Evolutionary conservation across 2,888 invertebrate genomes (phyloP), one percentile per base, ranked within the genome.

Genomic region (Oithona nana): DNA sequence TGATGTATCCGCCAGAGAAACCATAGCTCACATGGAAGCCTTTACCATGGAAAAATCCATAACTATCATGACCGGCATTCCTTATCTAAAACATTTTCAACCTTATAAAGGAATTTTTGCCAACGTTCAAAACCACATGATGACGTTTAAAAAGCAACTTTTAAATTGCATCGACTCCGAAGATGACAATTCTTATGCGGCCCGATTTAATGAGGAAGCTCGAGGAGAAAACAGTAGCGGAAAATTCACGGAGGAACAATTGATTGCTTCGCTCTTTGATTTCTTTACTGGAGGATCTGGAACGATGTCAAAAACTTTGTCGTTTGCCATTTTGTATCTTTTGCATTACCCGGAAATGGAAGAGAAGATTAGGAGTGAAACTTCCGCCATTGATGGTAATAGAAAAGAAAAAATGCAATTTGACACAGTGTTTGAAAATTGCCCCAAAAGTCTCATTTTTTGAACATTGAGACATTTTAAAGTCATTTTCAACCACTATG

Each of bases 261-360:
- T 54, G 24, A 26, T 54, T 13, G 26, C 26, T 54, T 54, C 54
- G 2, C 24, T 54, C 3, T 26, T 24, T 16, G 54, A 54, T 26
- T 54, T 54, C 26, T 54, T 54, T 11, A 54, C 54, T 16, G 54
- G 54, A 3, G 54, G 54, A 16, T 54, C 54, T 16, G 54, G 54
- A 24, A 54, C 54, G 2, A 26, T 54, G 54, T 54, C 54, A 3
- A 54, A 54, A 11, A 54, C 54, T 11, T 16, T 54, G 6, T 20
- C 54, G 24, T 54, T 24, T 54, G 54, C 54, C 13, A 16, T 54
- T 26, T 26, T 54, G 26, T 54, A 24, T 26, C 20, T 54, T 20
- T 24, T 54, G 24, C 22, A 54, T 54, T 26, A 54, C 26, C 54
- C 54, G 2, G 26, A 54, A 20, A 26, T 26, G 13, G 24, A 54